Conservation (phyloP, 2,113 vertebrate species). For the Neodontobutis hainanensis region DNA sequence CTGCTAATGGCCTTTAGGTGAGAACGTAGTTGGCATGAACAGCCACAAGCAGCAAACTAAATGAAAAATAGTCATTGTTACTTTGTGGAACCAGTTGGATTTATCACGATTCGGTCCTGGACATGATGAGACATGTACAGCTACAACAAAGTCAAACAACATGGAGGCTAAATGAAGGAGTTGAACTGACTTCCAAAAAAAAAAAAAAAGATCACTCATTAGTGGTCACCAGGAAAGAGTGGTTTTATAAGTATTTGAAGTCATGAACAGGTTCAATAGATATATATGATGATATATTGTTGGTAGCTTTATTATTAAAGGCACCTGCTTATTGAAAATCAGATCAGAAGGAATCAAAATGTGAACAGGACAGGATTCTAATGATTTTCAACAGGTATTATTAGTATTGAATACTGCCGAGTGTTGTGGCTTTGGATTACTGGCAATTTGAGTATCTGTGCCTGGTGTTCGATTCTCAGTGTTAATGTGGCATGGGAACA, state of each 20-base stretch:
- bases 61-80: conserved; percentile 16
- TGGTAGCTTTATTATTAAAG: conserved; percentile 66
- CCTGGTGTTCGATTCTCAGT: conserved; percentile 39
- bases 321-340: conserved; percentile 68
- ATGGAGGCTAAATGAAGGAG: conserved; percentile 13
- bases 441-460: conserved; percentile 11
- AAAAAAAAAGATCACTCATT: conserved; percentile 25
- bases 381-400: conserved; percentile 12
- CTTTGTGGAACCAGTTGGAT: conserved; percentile 28
- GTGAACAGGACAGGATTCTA: conserved; percentile 16
- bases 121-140: conserved; percentile 28
- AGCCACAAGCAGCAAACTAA: conserved; percentile 26
- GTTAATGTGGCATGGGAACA: conserved; percentile 61
- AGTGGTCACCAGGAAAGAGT: conserved; percentile 25
- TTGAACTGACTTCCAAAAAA: conserved; percentile 17
- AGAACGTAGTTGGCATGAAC: conserved; percentile 41
- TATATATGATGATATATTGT: conserved; percentile 16
- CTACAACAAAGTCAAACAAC: conserved; percentile 46
- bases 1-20: conserved; percentile 46
- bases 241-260: conserved; percentile 14
- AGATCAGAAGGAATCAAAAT: conserved; percentile 40
- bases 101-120: conserved; percentile 22
- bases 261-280: conserved; percentile 18
- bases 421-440: conserved; percentile 5
- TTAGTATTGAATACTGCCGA: not conserved